phyloP scores from a whole-genome alignment of 2,113 vertebrate genomes.

The Oostethus manadensis region DNA sequence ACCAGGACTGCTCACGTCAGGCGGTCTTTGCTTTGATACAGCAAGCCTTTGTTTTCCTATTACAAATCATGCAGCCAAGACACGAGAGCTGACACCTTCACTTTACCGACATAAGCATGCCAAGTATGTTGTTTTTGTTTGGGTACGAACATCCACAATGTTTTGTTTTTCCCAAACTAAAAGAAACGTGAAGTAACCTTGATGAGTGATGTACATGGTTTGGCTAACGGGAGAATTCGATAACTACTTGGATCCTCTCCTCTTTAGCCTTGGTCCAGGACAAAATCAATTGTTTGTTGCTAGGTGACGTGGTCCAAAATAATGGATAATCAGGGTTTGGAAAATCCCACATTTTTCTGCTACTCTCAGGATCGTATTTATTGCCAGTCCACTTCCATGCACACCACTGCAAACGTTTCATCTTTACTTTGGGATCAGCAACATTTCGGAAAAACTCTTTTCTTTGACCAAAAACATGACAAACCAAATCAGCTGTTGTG shows the following conservation, averaged over 20 bases:
- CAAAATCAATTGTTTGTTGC: conserved; percentile 64
- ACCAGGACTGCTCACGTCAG: conserved; percentile 47
- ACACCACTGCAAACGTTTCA: conserved; percentile 41
- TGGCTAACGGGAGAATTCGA: conserved; percentile 58
- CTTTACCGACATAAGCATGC: conserved; percentile 65
- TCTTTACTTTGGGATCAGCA: conserved; percentile 58
- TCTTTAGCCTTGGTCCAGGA: conserved; percentile 67
- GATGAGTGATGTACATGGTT: conserved; percentile 47
- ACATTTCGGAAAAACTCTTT: conserved; percentile 36
- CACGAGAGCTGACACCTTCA: conserved; percentile 46
- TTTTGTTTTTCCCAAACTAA: conserved; percentile 75
- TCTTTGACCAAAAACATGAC: conserved; percentile 64
- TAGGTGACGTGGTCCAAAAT: conserved; percentile 65
- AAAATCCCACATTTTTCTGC: conserved; percentile 62
- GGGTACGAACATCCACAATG: conserved; percentile 74
- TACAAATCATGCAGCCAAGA: conserved; percentile 69
- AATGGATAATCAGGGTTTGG: conserved; percentile 68
- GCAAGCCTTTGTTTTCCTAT: conserved; percentile 57
- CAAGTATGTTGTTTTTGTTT: conserved; percentile 60
- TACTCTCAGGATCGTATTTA: conserved; percentile 78
- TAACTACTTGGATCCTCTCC: conserved; percentile 57
- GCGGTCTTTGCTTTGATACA: conserved; percentile 44
- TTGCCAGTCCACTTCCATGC: conserved; percentile 62
- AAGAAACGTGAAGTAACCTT: conserved; percentile 59
- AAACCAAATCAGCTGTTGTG: conserved; percentile 49